Evolutionary conservation across 2,888 invertebrate genomes (phyloP), one percentile per base, ranked within the genome.

Genomic region (Strigamia crassipes): DNA sequence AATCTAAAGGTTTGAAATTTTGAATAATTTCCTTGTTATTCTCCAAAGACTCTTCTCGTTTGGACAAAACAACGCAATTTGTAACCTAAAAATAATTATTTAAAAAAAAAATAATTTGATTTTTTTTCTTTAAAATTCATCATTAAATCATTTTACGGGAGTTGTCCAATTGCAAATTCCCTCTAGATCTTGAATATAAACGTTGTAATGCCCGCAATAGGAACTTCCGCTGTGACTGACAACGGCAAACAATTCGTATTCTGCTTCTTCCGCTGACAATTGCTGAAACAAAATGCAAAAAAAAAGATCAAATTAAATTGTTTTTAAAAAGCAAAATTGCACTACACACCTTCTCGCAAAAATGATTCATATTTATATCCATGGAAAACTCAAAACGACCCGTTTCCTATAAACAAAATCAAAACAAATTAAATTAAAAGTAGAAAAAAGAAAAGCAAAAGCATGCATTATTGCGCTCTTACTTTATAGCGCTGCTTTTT

Each of bases 121-220:
- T 38, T 38, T 5, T 9, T 6, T 6, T 6, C 1, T 38, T 38
- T n/a, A 38, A 38, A 38, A 38, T 38, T 38, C 38, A 38, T 38
- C 38, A 38, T 38, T 38, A 38, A n/a, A 46, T 46, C 12, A 46
- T 13, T 86, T 85, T 84, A 88, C 87, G 12, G 87, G 87, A 79
- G 85, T 84, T 10, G 85, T 84, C 88, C 88, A 88, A 23, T 85
- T 85, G 6, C 88, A 88, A 1, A 88, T 84, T 23, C 83, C 83
- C 84, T 88, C 88, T 15, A 88, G 85, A 84, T 88, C 88, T 82
- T 87, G 85, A 56, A 89, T 87, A 84, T 87, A 88, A 51, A 88
- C 87, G 83, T 87, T 86, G 83, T 89, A 89, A 84, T 89, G 88
- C 9, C 88, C 88, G 10, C 88, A 87, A 83, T 87, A 85, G 1